Evolutionary conservation across 2,888 invertebrate genomes (phyloP).

Genomic region (Lamproptera curius): DNA sequence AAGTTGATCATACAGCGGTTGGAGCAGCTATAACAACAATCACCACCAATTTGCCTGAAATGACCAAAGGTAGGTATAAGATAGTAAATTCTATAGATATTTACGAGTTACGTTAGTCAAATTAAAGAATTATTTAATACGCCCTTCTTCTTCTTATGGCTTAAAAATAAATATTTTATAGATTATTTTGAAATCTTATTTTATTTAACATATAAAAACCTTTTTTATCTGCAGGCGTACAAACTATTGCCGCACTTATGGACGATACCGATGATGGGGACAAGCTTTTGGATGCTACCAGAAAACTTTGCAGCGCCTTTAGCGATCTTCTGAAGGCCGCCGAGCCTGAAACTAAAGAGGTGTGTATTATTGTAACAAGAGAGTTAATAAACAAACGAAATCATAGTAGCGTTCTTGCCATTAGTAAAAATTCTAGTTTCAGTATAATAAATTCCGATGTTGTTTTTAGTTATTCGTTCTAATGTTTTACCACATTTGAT

Average conservation of each 20-base stretch:
- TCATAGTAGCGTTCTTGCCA: too few relatives aligned
- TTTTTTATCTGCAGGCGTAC: constrained; percentile 72
- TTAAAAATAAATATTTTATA: too few relatives aligned
- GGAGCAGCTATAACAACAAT: constrained; percentile 98
- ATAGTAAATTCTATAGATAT: too few relatives aligned
- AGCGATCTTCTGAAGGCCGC: constrained; percentile 96
- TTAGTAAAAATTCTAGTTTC: too few relatives aligned
- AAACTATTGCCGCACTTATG: constrained; percentile 96
- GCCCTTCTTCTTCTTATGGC: too few relatives aligned
- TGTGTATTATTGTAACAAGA: constrained; percentile 44
- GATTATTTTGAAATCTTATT: not conserved
- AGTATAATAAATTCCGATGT: too few relatives aligned
- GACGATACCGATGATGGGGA: constrained; percentile 91
- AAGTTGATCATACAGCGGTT: constrained; percentile 96
- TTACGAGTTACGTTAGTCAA: too few relatives aligned
- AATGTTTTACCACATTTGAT: too few relatives aligned
- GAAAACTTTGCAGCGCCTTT: constrained; percentile 94
- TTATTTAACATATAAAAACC: not conserved
- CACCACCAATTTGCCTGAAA: constrained; percentile 96
- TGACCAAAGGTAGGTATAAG: constrained; percentile 88
- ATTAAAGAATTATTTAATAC: too few relatives aligned
- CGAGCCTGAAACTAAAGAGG: constrained; percentile 95
- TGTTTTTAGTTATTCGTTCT: too few relatives aligned
- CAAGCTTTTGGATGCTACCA: constrained; percentile 92
- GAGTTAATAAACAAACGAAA: too few relatives aligned